Evolutionary conservation across 2,888 invertebrate genomes (phyloP).

Genomic region (Sialis lutaria): DNA sequence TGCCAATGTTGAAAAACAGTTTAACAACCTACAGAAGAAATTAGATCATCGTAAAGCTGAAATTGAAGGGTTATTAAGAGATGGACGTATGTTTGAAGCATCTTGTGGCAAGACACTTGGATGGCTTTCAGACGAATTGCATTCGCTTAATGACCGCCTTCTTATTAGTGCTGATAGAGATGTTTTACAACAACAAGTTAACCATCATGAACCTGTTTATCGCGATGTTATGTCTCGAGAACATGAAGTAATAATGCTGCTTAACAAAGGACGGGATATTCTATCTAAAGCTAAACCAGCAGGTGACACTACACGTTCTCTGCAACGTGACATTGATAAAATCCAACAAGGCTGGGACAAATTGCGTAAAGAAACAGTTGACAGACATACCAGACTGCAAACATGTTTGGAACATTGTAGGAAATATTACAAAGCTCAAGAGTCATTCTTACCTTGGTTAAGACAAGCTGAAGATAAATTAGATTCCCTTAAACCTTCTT

Average conservation of each 20-base stretch:
- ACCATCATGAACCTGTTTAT: constrained; percentile 78
- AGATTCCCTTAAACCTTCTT: constrained; percentile 55
- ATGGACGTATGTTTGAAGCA: constrained; percentile 80
- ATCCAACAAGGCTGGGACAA: constrained; percentile 87
- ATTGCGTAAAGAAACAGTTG: constrained; percentile 71
- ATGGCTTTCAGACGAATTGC: constrained; percentile 72
- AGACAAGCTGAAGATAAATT: constrained; percentile 72
- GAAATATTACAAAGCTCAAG: constrained; percentile 73
- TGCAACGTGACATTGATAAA: constrained; percentile 68
- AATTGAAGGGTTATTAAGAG: constrained; percentile 65
- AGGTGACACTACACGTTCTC: constrained; percentile 32
- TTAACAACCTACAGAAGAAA: constrained; percentile 76
- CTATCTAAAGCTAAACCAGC: constrained; percentile 24
- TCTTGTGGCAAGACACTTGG: constrained; percentile 76
- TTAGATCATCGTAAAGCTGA: constrained; percentile 80
- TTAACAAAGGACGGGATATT: constrained; percentile 75
- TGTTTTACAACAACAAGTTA: constrained; percentile 70
- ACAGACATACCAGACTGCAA: constrained; percentile 70
- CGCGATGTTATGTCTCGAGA: constrained; percentile 75
- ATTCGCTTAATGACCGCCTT: constrained; percentile 56
- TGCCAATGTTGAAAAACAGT: constrained; percentile 70
- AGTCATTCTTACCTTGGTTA: constrained; percentile 78
- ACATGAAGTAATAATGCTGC: constrained; percentile 83
- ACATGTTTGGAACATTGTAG: constrained; percentile 85
- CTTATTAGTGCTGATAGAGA: constrained; percentile 74